Conservation (phyloP, 2,888 invertebrate species). For the Neoscelio sp. region DNA sequence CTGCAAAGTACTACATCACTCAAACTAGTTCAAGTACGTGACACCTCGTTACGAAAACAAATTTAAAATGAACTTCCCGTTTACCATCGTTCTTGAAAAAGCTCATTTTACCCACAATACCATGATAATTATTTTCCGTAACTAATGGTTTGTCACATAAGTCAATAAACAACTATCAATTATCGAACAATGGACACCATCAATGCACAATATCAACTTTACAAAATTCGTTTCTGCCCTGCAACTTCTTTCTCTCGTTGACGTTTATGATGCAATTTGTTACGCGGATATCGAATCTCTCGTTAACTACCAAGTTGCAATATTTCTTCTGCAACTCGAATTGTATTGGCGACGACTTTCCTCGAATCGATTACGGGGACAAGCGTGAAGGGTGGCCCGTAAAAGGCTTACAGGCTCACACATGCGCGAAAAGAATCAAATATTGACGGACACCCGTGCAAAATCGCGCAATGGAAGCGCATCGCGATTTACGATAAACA, state of each 20-base stretch:
- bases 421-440: constrained; percentile 57
- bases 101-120: constrained; percentile 8
- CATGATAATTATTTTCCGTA: constrained; percentile 32
- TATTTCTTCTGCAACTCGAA: constrained; percentile 47
- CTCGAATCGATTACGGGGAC: constrained; percentile 58
- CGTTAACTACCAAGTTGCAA: constrained; percentile 42
- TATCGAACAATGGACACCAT: constrained; percentile 18
- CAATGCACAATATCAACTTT: background rate
- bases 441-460: constrained; percentile 69
- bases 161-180: constrained; percentile 43
- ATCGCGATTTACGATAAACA: constrained; percentile 70
- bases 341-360: constrained; percentile 50
- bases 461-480: constrained; percentile 71
- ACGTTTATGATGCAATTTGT: constrained; percentile 57
- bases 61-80: constrained; percentile 26
- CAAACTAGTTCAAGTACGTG: constrained; percentile 41
- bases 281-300: constrained; percentile 45
- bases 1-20: constrained; percentile 46
- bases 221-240: background rate
- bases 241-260: constrained; percentile 10
- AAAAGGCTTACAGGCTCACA: constrained; percentile 28
- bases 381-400: constrained; percentile 45
- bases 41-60: constrained; percentile 56
- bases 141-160: constrained; percentile 34
- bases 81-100: background rate